Evolutionary conservation across 2,113 vertebrate species (phyloP).

Genomic region (Sapajus apella): DNA sequence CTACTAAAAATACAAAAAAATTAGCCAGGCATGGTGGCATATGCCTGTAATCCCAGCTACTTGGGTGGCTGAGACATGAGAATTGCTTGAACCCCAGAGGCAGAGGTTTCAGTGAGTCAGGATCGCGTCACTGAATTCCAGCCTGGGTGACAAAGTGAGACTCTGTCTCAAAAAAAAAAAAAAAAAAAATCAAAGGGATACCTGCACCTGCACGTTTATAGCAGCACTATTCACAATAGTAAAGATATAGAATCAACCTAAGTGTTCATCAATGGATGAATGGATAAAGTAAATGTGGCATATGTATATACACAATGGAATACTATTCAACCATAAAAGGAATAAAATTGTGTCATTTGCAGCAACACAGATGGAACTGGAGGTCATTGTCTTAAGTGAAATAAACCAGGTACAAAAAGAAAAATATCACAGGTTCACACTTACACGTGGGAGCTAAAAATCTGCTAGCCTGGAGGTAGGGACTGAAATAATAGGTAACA

Average conservation of each 20-base stretch:
- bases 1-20: too few species aligned
- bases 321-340: not conserved
- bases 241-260: not conserved
- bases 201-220: not conserved
- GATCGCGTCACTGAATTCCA: too few species aligned
- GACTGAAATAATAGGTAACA: not conserved
- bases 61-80: too few species aligned
- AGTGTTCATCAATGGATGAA: not conserved
- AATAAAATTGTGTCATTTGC: not conserved
- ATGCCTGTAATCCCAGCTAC: too few species aligned
- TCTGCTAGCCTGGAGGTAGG: not conserved
- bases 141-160: too few species aligned
- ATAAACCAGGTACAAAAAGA: not conserved
- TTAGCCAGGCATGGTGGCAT: too few species aligned
- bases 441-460: not conserved
- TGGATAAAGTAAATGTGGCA: not conserved
- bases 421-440: not conserved
- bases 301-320: not conserved
- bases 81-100: too few species aligned
- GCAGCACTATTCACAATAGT: not conserved
- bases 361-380: not conserved
- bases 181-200: not conserved
- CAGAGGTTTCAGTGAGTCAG: too few species aligned
- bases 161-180: too few species aligned
- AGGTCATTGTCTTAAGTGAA: not conserved